A percentile compares a stretch with the other conserved stretches of the same genome.
These are phyloP conservation scores for Caenorhabditis auriculariae DNA, from an alignment of 2,888 invertebrate species.

Conservation along the genomic window DNA sequence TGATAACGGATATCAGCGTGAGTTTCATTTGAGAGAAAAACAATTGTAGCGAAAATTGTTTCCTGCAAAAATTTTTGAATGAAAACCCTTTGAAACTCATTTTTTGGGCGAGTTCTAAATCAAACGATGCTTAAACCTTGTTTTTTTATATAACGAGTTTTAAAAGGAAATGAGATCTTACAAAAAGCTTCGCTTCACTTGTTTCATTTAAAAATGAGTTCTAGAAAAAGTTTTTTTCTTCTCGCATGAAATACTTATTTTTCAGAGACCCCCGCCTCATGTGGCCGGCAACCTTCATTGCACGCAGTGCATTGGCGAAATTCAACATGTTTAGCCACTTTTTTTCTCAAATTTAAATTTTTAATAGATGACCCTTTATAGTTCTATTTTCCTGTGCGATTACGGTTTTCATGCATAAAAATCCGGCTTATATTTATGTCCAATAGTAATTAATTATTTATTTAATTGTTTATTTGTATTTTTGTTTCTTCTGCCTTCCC, in stretches of 20 bases:
- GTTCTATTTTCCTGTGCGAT: conserved; percentile 1
- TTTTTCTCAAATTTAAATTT: conserved; percentile 1
- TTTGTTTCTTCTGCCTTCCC: no score
- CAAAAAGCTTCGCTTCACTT: neutral
- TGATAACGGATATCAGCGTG: conserved; percentile 33
- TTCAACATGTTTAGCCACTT: conserved; percentile 37
- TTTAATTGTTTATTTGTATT: neutral
- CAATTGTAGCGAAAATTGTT: no score
- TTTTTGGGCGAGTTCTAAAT: neutral
- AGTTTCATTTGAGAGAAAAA: conserved; percentile 3
- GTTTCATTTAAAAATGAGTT: no score
- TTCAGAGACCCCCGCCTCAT: conserved; percentile 23
- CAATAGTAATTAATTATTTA: neutral
- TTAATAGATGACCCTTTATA: neutral
- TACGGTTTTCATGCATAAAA: conserved; percentile 2
- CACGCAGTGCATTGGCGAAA: conserved; percentile 55
- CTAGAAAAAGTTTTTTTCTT: no score
- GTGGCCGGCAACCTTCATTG: conserved; percentile 49
- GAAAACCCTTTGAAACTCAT: neutral
- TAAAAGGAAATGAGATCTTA: neutral
- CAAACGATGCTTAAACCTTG: neutral
- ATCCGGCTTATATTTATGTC: conserved; percentile 5
- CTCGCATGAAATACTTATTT: no score
- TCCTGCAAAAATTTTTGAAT: no score
- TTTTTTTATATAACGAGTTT: neutral